Evolutionary conservation across 2,113 vertebrate species (phyloP).

Genomic region (Macquaria ambigua): DNA sequence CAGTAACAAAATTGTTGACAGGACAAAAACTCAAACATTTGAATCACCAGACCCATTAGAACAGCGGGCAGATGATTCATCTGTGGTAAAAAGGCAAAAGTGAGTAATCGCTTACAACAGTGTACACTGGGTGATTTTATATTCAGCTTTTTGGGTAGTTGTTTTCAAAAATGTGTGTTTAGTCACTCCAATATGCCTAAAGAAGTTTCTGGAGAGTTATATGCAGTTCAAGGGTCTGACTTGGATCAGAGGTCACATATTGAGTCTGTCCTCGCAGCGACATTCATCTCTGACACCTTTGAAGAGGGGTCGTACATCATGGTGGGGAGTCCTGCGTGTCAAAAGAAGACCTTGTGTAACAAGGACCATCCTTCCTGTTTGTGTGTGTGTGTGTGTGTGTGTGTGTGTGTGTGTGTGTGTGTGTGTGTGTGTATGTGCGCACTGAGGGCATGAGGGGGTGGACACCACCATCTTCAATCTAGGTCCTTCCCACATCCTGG

Average conservation of each 20-base stretch:
- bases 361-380: constrained; percentile 62
- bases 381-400: constrained; percentile 33
- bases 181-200: not conserved
- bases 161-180: not conserved
- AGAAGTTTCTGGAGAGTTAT: constrained; percentile 35
- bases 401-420: constrained; percentile 29
- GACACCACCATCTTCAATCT: not conserved
- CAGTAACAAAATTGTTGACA: not conserved
- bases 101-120: not conserved
- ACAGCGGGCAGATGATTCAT: constrained; percentile 17
- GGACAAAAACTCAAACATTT: constrained; percentile 19
- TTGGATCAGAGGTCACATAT: constrained; percentile 80
- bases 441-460: not conserved
- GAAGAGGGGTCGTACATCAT: constrained; percentile 77
- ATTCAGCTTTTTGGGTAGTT: not conserved
- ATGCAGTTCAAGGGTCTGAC: constrained; percentile 66
- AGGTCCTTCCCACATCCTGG: constrained; percentile 27
- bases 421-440: constrained; percentile 24
- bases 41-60: constrained; percentile 8
- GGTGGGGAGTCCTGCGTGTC: constrained; percentile 77
- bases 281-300: constrained; percentile 78
- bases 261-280: constrained; percentile 74
- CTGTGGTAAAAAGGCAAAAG: not conserved
- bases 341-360: constrained; percentile 76
- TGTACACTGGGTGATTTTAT: not conserved